Evolutionary conservation across 2,797 vertebrate genomes (phyloP).

Genomic region (Pachyuromys duprasi): DNA sequence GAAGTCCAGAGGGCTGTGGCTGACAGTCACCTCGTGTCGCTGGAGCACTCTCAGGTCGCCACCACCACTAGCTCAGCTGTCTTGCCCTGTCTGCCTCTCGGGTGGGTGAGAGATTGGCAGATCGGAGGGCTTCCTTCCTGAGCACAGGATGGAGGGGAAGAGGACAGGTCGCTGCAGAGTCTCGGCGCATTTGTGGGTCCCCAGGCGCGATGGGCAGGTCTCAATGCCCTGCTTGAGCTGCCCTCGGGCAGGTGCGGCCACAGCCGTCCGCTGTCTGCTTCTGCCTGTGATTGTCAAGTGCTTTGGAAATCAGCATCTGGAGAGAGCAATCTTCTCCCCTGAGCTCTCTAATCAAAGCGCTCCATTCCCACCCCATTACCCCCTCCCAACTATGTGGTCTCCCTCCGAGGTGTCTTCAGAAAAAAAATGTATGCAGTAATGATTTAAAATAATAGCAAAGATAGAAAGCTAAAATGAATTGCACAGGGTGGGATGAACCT

Average conservation of each 20-base stretch:
- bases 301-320: constrained; percentile 89
- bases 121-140: not conserved
- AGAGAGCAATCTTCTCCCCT: constrained; percentile 86
- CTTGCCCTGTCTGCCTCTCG: constrained; percentile 25
- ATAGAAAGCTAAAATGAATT: constrained; percentile 49
- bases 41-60: constrained; percentile 34
- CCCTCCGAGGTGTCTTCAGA: constrained; percentile 43
- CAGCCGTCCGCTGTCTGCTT: constrained; percentile 68
- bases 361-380: constrained; percentile 82
- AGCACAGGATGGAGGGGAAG: not conserved
- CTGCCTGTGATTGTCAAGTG: constrained; percentile 86
- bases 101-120: not conserved
- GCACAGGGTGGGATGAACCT: not conserved
- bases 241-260: constrained; percentile 67
- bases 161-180: constrained; percentile 40
- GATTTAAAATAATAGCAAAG: constrained; percentile 5
- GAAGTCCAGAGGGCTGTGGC: not conserved
- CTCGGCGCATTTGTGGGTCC: constrained; percentile 26
- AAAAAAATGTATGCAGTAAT: not conserved
- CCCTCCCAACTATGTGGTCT: constrained; percentile 65
- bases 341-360: constrained; percentile 86
- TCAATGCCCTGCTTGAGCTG: constrained; percentile 62
- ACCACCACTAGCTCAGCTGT: not conserved
- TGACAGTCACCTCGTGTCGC: not conserved
- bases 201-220: not conserved